Percentiles rank a stretch among this genome's conserved stretches.
These are phyloP conservation scores for Neuroterus valhalla DNA, from an alignment of 1,140 invertebrate species.

Conservation along the genomic window DNA sequence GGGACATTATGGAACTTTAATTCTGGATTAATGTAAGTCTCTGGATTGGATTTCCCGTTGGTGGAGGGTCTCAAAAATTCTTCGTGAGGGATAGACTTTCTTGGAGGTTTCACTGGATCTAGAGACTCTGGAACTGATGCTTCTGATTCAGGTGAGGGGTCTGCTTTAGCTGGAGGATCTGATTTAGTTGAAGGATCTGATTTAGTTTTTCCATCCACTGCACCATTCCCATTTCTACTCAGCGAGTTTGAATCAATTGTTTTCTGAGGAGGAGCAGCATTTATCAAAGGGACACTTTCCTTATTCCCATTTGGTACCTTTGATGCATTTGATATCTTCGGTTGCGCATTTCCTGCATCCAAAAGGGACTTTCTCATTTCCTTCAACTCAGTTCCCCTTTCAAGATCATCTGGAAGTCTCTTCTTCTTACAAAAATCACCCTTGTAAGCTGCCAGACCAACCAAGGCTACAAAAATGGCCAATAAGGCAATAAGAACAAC, in stretches of 20 bases:
- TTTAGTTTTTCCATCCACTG: slow-evolving; percentile 34
- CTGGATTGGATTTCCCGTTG: slow-evolving; percentile 44
- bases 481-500: slow-evolving; percentile 64
- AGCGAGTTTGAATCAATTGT: slow-evolving; percentile 38
- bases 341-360: slow-evolving; percentile 56
- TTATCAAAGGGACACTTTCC: slow-evolving; percentile 67
- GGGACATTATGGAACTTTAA: background rate
- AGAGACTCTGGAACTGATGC: slow-evolving; percentile 40
- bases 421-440: slow-evolving; percentile 68
- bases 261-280: slow-evolving; percentile 39
- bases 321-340: slow-evolving; percentile 63
- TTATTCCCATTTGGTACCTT: slow-evolving; percentile 67
- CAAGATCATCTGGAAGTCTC: slow-evolving; percentile 62
- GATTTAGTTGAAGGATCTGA: slow-evolving; percentile 58
- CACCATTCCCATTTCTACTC: slow-evolving; percentile 35
- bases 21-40: background rate
- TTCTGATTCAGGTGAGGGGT: slow-evolving; percentile 63
- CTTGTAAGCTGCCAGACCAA: slow-evolving; percentile 70
- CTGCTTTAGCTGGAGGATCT: slow-evolving; percentile 67
- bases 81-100: slow-evolving; percentile 54
- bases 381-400: slow-evolving; percentile 70
- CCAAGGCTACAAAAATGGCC: slow-evolving; percentile 60
- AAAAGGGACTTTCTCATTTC: slow-evolving; percentile 69
- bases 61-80: slow-evolving; percentile 48
- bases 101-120: slow-evolving; percentile 68